phyloP scores from a whole-genome alignment of 1,140 invertebrate genomes.

The Hylaeus anthracinus region DNA sequence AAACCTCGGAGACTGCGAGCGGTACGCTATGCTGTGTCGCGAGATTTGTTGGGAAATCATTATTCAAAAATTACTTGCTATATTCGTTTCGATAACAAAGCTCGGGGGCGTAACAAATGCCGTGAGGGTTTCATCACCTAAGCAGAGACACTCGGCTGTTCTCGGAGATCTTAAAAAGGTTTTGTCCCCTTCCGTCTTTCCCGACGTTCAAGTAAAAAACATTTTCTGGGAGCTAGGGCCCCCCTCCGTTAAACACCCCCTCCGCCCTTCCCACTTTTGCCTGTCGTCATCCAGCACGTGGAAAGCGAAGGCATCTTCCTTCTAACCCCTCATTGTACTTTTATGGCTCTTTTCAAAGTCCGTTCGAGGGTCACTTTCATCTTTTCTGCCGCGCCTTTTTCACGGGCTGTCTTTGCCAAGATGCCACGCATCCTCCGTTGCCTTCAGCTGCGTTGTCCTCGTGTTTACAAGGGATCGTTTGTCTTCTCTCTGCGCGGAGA shows the following conservation, averaged over 20 bases:
- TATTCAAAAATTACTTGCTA: neutral
- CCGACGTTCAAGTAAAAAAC: slow-evolving; percentile 47
- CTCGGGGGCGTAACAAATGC: slow-evolving; percentile 5
- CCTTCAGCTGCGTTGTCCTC: neutral
- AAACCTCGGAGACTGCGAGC: slow-evolving; percentile 6
- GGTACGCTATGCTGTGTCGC: neutral
- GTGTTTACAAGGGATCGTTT: neutral
- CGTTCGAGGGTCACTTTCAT: slow-evolving; percentile 54
- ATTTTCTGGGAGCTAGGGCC: slow-evolving; percentile 45
- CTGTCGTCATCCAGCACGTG: slow-evolving; percentile 9
- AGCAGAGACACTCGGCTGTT: slow-evolving; percentile 44
- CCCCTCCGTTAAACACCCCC: slow-evolving; percentile 12
- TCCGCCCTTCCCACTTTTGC: neutral
- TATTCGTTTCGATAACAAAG: slow-evolving; percentile 14
- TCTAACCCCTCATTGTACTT: slow-evolving; percentile 61
- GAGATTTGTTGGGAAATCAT: neutral
- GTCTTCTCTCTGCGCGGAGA: neutral
- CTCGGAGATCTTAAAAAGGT: slow-evolving; percentile 42
- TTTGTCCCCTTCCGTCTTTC: slow-evolving; percentile 33
- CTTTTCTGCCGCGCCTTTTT: slow-evolving; percentile 40
- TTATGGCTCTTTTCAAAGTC: slow-evolving; percentile 62
- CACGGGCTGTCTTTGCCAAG: slow-evolving; percentile 36
- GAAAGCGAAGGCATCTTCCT: slow-evolving; percentile 49
- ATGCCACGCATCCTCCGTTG: neutral
- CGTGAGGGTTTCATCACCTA: slow-evolving; percentile 23